Conservation (phyloP, 2,797 vertebrate genomes). For the Micromesistius poutassou region DNA sequence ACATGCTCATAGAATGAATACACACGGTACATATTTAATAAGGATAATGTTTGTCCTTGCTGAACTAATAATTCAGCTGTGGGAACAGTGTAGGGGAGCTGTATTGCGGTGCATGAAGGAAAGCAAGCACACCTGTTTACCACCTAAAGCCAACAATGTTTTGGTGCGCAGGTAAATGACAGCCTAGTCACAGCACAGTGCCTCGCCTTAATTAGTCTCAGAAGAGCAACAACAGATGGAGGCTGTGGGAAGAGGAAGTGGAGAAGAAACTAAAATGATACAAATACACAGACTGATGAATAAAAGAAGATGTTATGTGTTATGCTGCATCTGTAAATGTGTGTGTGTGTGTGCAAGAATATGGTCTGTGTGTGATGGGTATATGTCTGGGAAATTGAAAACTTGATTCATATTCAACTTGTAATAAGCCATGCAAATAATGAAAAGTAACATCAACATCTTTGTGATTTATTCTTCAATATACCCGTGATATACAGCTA, state of each 20-base stretch:
- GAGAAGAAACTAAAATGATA: slow-evolving; percentile 5
- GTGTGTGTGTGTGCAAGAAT: neutral
- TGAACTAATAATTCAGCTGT: slow-evolving; percentile 55
- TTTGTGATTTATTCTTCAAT: neutral
- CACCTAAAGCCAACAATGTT: slow-evolving; percentile 50
- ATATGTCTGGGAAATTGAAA: neutral
- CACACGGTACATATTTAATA: slow-evolving; percentile 12
- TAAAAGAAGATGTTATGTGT: neutral
- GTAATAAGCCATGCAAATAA: neutral
- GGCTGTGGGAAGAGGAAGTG: slow-evolving; percentile 33
- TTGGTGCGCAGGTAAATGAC: slow-evolving; percentile 62
- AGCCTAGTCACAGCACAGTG: slow-evolving; percentile 69
- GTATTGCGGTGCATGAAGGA: slow-evolving; percentile 31
- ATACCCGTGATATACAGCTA: neutral
- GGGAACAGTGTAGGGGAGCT: slow-evolving; percentile 40
- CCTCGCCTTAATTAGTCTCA: slow-evolving; percentile 71
- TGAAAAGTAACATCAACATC: neutral
- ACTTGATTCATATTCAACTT: neutral
- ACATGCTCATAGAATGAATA: slow-evolving; percentile 14
- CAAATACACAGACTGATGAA: slow-evolving; percentile 5
- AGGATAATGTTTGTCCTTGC: slow-evolving; percentile 54
- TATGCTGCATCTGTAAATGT: neutral
- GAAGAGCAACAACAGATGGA: slow-evolving; percentile 70
- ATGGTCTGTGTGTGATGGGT: neutral
- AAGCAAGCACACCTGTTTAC: slow-evolving; percentile 66